Base-by-base conservation (phyloP, 2,797 vertebrate species). In the Rhabdophis nuchalis region DNA sequence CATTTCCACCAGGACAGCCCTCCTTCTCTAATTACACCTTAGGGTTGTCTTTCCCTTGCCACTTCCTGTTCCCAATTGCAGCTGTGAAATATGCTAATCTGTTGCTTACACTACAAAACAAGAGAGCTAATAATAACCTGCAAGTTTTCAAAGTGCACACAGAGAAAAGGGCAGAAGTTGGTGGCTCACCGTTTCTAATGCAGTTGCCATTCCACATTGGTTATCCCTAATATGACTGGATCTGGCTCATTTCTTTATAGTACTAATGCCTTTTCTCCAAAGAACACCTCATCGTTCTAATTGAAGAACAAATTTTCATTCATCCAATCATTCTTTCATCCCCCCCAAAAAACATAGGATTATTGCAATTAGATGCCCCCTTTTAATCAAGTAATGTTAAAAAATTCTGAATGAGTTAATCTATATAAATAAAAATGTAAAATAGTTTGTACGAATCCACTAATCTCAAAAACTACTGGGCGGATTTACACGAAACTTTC, bases 1-100 rank as follows among this genome's bases (percentile, higher is more conserved):
- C 61, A 93, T 95, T 96, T 95, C 96, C 96, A 94, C 93, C 85
- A 96, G 95, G 95, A 94, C 32, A 89, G 23, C 91, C 82, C 88
- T 87, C 87, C 94, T 92, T 53, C 93, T 92, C 93, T 92, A 95
- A 96, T 72, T 93, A 96, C 95, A 96, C 96, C 95, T 96, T 95
- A 89, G 93, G 50, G 95, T 95, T 96, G 96, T 95, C 96, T 95
- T 91, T 94, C 57, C 91, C 72, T 94, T 95, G 68, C 85, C 64
- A 89, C 93, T 96, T 96, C 96, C 96, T 92, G 95, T 90, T 89
- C 92, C 93, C 16, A 1, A 93, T 93, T 92, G 32, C 96, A 96
- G 96, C 96, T 96, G 96, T 95, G 95, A 91, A 95, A 95, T 86
- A 41, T 1, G 90, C 96, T 95, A 95, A 94, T 92, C 95, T 95